Percentiles rank a stretch among this genome's conserved stretches.
Evolutionary conservation across 2,797 vertebrate species (phyloP).

Genomic region (Rhinogobio ventralis): DNA sequence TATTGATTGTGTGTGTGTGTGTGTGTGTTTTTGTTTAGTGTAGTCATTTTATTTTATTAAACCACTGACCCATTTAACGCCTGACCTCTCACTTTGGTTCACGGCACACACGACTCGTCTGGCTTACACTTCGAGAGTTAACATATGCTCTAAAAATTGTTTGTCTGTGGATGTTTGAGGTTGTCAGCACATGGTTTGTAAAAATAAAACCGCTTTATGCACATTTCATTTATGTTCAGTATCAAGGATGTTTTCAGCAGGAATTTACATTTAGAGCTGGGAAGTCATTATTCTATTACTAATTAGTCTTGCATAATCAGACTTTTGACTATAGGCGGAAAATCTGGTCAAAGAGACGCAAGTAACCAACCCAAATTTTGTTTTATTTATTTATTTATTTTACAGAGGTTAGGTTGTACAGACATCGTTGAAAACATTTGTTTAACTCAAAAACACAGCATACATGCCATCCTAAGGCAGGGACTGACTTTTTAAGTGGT

Average conservation of each 20-base stretch:
- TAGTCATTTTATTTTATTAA: slow-evolving; percentile 34
- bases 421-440: neutral
- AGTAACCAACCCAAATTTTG: neutral
- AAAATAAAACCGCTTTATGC: neutral
- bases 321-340: neutral
- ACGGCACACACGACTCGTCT: neutral
- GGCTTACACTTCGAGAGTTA: neutral
- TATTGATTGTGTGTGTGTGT: slow-evolving; percentile 5
- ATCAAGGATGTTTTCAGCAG: neutral
- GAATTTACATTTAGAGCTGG: neutral
- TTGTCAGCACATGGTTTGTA: neutral
- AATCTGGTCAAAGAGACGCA: neutral
- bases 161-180: neutral
- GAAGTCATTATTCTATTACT: slow-evolving; percentile 1
- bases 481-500: neutral
- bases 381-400: neutral
- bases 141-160: neutral
- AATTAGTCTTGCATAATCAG: slow-evolving; percentile 24
- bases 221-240: slow-evolving; percentile 7
- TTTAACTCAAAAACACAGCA: neutral
- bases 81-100: slow-evolving; percentile 12
- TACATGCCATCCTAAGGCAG: neutral
- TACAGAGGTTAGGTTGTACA: neutral
- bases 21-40: slow-evolving; percentile 19
- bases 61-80: slow-evolving; percentile 43